These are phyloP conservation scores for Epistrophella euchroma DNA, from an alignment of 2,888 invertebrate genomes.

Conservation along the genomic window DNA sequence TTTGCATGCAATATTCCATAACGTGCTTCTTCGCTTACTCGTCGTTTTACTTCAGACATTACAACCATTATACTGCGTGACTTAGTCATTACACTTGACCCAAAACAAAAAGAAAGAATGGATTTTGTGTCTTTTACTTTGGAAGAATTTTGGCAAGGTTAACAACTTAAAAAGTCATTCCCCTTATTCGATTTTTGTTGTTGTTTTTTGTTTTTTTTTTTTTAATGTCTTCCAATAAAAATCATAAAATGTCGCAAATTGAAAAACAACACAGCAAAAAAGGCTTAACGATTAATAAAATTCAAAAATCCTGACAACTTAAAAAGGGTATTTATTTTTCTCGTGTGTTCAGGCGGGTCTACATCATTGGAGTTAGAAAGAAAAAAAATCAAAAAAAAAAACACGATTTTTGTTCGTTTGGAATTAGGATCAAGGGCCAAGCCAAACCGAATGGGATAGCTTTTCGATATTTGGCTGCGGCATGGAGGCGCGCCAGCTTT, in stretches of 20 bases:
- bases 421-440: conserved; percentile 22
- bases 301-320: conserved; percentile 42
- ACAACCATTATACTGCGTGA: conserved; percentile 19
- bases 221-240: conserved; percentile 28
- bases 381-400: neutral
- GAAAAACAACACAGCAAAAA: conserved; percentile 36
- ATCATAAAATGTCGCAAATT: conserved; percentile 48
- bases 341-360: neutral
- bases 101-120: neutral
- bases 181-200: conserved; percentile 21
- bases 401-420: neutral
- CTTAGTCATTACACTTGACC: conserved; percentile 16
- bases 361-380: conserved; percentile 13
- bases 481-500: conserved; percentile 23
- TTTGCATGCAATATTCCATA: conserved; percentile 1
- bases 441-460: conserved; percentile 17
- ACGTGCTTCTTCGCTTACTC: neutral
- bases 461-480: conserved; percentile 10
- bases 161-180: conserved; percentile 49
- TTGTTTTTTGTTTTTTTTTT: conserved; percentile 6
- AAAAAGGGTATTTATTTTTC: conserved; percentile 27
- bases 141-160: conserved; percentile 43
- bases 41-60: neutral
- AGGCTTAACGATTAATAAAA: conserved; percentile 38
- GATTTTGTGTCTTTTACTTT: conserved; percentile 12